Evolutionary conservation across 2,113 vertebrate genomes (phyloP), one percentile per base, ranked within the genome.

Genomic region (Lonchura striata): DNA sequence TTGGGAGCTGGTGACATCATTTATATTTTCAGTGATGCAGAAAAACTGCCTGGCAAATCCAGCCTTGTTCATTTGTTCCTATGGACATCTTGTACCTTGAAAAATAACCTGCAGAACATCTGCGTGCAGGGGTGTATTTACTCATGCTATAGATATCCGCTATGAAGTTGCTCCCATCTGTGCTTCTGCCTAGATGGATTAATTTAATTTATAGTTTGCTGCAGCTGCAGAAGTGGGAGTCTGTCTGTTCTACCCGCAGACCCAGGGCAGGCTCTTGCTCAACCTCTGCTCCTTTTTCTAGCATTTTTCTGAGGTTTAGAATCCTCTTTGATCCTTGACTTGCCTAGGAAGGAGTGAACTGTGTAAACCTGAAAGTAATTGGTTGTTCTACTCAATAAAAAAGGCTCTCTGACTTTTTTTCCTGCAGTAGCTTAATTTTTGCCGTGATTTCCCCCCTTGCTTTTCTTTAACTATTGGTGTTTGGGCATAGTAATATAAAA

Each of bases 201-300:
- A 86, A 94, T 90, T 85, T 69, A 77, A 92, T 92, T 96, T 94
- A 88, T 89, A 63, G 60, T 61, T 91, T 75, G 18, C 56, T 95
- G 84, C 84, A 92, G 80, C 80, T 82, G 69, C 16, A 31, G 47
- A 46, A 84, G 88, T 92, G 71, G 39, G 52, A 89, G 65, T 78
- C 44, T 60, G 11, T 80, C 66, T 57, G 17, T 81, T 92, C 69
- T 74, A 15, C 44, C 15, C 8, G 0, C 15, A 84, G 69, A 92
- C n/a, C 31, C 50, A 50, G 37, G 27, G 18, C 47, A 91, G 77
- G 65, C 69, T 91, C 42, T 92, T 11, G 9, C 54, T 94, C 72
- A 74, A 74, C 60, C 63, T 90, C 68, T 92, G 28, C 35, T 84
- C 49, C 52, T 91, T 94, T 96, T 91, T 23, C 35, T 84, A 37